Evolutionary conservation across 2,113 vertebrate genomes (phyloP).

Genomic region (Scalopus aquaticus): DNA sequence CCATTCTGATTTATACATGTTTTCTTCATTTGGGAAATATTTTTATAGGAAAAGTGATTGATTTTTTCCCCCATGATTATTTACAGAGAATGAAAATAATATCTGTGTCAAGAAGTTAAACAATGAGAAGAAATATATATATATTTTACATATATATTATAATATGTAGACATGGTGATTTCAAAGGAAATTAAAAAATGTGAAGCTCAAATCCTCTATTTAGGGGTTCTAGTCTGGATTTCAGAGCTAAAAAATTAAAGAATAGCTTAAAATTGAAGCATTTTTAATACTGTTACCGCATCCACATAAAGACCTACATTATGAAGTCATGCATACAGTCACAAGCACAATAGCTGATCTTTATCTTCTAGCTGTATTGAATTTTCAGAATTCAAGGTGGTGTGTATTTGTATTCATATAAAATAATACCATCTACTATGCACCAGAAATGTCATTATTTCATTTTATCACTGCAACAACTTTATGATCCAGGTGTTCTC

Average conservation of each 20-base stretch:
- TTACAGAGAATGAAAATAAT: constrained; percentile 39
- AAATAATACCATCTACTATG: constrained; percentile 18
- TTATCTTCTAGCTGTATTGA: constrained; percentile 11
- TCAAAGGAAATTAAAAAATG: neutral
- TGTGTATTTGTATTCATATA: neutral
- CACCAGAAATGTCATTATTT: neutral
- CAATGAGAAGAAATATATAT: neutral
- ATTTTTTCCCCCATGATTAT: constrained; percentile 17
- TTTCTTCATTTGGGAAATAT: constrained; percentile 3
- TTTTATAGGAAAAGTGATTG: constrained; percentile 41
- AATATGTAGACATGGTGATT: neutral
- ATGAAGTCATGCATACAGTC: neutral
- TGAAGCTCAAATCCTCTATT: neutral
- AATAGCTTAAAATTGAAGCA: constrained; percentile 48
- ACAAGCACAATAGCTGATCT: neutral
- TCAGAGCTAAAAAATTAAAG: neutral
- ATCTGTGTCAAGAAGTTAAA: neutral
- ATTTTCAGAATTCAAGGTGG: constrained; percentile 69
- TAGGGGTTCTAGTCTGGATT: neutral
- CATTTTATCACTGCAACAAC: neutral
- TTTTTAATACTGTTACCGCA: neutral
- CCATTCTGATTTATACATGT: constrained; percentile 47
- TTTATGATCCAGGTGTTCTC: neutral
- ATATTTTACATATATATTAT: neutral
- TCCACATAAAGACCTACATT: neutral